These are phyloP conservation scores for Patiria pectinifera DNA, from an alignment of 53 echinoderm and acorn worm species.

Conservation along the genomic window DNA sequence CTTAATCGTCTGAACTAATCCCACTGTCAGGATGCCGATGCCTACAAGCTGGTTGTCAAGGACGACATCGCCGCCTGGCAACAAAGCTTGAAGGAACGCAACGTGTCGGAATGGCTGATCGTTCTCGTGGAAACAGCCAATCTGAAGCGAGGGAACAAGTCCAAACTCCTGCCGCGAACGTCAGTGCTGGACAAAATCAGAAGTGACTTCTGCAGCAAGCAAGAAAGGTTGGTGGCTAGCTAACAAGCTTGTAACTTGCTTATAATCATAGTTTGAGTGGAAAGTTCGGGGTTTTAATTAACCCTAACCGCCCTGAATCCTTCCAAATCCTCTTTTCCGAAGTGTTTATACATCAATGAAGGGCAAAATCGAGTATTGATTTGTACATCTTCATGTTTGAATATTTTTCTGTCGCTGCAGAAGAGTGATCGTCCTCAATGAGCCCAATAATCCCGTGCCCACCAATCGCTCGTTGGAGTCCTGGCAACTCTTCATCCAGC, in stretches of 20 bases:
- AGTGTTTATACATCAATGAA: too few relatives aligned
- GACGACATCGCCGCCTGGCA: slow-evolving; percentile 94
- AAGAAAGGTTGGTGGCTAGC: slow-evolving; percentile 78
- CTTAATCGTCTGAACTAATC: neutral
- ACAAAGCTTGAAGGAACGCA: slow-evolving; percentile 81
- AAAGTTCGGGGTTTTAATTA: neutral
- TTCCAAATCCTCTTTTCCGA: neutral
- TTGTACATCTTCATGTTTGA: too few relatives aligned
- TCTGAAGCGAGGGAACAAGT: slow-evolving; percentile 86
- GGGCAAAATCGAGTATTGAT: too few relatives aligned
- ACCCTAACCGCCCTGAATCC: neutral
- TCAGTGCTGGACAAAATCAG: slow-evolving; percentile 95
- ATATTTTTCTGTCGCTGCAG: neutral
- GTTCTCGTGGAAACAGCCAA: slow-evolving; percentile 94
- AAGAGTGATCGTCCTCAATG: slow-evolving; percentile 91
- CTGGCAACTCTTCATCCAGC: slow-evolving; percentile 83
- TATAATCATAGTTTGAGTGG: too few relatives aligned
- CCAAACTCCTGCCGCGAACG: slow-evolving; percentile 86
- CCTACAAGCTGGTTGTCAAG: slow-evolving; percentile 94
- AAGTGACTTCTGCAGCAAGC: slow-evolving; percentile 96
- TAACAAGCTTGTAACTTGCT: too few relatives aligned
- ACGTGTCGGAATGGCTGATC: slow-evolving; percentile 94
- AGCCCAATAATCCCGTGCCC: slow-evolving; percentile 93
- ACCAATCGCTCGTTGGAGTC: slow-evolving; percentile 91
- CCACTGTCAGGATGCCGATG: slow-evolving; percentile 86